Conservation (phyloP, 2,888 invertebrate species). For the Heliconius hortense region DNA sequence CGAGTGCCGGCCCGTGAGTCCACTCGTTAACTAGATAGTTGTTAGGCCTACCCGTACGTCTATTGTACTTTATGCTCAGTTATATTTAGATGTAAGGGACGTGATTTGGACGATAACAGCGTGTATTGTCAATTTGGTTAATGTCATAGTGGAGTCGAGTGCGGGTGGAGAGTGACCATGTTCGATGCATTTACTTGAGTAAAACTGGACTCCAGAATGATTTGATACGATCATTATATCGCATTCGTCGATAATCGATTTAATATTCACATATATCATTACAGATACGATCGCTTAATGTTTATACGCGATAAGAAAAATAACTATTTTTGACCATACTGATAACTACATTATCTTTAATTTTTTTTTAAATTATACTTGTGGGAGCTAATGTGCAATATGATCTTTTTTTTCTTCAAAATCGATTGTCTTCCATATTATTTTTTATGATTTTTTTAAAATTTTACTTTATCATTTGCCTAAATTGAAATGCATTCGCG, state of each 20-base stretch:
- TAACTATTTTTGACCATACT: slow-evolving; percentile 16
- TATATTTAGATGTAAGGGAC: slow-evolving; percentile 67
- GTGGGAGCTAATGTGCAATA: slow-evolving; percentile 42
- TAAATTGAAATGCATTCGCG: slow-evolving; percentile 22
- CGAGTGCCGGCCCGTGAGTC: slow-evolving; percentile 52
- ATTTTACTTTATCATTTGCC: slow-evolving; percentile 17
- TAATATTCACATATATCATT: not conserved
- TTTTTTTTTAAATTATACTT: slow-evolving; percentile 22
- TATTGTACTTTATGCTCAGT: slow-evolving; percentile 78
- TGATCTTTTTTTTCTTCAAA: slow-evolving; percentile 33
- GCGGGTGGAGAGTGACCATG: slow-evolving; percentile 5
- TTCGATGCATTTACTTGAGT: slow-evolving; percentile 37
- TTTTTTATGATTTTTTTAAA: slow-evolving; percentile 9
- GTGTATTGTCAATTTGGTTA: slow-evolving; percentile 38
- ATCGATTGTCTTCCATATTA: slow-evolving; percentile 43
- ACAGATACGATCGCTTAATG: not conserved
- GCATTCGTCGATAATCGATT: slow-evolving; percentile 24
- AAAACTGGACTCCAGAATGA: slow-evolving; percentile 18
- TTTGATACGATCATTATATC: slow-evolving; percentile 24
- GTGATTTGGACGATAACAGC: slow-evolving; percentile 41
- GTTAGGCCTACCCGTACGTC: slow-evolving; percentile 54
- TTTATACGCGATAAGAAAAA: slow-evolving; percentile 1
- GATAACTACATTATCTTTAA: slow-evolving; percentile 3
- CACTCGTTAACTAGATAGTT: slow-evolving; percentile 49
- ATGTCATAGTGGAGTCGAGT: slow-evolving; percentile 23